Evolutionary conservation across 2,888 invertebrate genomes (phyloP).

Genomic region (Beris chalybata): DNA sequence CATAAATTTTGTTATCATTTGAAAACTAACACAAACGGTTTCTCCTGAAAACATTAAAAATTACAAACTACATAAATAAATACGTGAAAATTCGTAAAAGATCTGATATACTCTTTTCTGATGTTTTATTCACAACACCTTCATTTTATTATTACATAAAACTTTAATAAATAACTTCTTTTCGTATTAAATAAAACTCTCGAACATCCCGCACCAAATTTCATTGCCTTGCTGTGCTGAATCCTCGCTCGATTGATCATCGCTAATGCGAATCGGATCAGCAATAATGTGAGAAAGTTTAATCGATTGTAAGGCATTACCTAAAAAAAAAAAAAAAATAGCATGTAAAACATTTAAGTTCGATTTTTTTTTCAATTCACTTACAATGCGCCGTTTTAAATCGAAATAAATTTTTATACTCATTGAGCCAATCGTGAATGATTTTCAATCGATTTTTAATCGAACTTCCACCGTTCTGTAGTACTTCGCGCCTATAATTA

Average conservation of each 20-base stretch:
- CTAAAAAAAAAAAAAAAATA: constrained; percentile 15
- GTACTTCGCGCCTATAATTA: constrained; percentile 32
- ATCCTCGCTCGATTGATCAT: not conserved
- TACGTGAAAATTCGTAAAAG: no score
- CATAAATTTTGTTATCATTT: no score
- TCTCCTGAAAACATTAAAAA: no score
- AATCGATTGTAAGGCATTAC: constrained; percentile 28
- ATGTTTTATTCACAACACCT: no score
- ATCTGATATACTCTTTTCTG: no score
- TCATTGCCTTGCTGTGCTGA: constrained; percentile 2
- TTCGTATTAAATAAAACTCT: constrained; percentile 10
- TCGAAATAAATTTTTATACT: constrained; percentile 33
- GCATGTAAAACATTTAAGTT: constrained; percentile 1
- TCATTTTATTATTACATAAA: no score
- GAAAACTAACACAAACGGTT: no score
- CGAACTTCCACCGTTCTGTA: constrained; percentile 35
- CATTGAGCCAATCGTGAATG: constrained; percentile 37
- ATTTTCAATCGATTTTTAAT: constrained; percentile 36
- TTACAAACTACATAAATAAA: no score
- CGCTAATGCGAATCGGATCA: constrained; percentile 26
- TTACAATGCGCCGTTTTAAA: constrained; percentile 36
- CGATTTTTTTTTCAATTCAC: constrained; percentile 1
- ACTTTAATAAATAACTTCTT: no score
- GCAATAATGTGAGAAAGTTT: constrained; percentile 30
- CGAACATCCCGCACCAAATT: constrained; percentile 29